These are phyloP conservation scores for Lepidurus apus DNA, from an alignment of 1,140 invertebrate species.

Conservation along the genomic window DNA sequence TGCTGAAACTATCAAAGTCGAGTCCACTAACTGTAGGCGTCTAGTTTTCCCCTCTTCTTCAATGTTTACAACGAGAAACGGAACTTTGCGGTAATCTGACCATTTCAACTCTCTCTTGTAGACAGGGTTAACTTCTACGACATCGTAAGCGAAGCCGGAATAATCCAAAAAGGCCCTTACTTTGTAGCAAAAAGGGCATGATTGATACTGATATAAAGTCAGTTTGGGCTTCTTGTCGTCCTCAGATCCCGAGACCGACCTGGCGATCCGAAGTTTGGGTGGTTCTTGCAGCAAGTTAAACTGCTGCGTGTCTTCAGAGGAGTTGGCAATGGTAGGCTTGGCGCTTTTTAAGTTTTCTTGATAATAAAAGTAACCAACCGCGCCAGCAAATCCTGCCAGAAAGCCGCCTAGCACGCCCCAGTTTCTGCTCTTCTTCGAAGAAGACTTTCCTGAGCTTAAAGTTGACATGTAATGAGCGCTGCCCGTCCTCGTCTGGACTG, in stretches of 20 bases:
- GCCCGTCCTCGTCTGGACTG: not conserved
- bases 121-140: slow-evolving; percentile 95
- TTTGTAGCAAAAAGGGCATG: slow-evolving; percentile 98
- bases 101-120: slow-evolving; percentile 84
- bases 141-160: slow-evolving; percentile 87
- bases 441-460: not conserved
- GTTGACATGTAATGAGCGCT: not conserved
- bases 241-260: slow-evolving; percentile 42
- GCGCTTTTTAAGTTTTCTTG: slow-evolving; percentile 42
- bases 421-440: slow-evolving; percentile 21
- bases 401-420: slow-evolving; percentile 22
- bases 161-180: slow-evolving; percentile 90
- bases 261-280: slow-evolving; percentile 46
- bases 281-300: slow-evolving; percentile 49
- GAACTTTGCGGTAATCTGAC: slow-evolving; percentile 93
- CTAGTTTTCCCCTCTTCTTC: slow-evolving; percentile 49
- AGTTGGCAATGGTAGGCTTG: slow-evolving; percentile 47
- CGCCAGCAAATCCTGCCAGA: slow-evolving; percentile 24
- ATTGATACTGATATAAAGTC: slow-evolving; percentile 91
- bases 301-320: slow-evolving; percentile 45
- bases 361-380: slow-evolving; percentile 48
- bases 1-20: slow-evolving; percentile 86
- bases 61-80: slow-evolving; percentile 77
- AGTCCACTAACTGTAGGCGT: slow-evolving; percentile 67
- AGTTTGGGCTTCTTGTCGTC: slow-evolving; percentile 73